Evolutionary conservation across 2,888 invertebrate genomes (phyloP).

Genomic region (Andrena dorsata): DNA sequence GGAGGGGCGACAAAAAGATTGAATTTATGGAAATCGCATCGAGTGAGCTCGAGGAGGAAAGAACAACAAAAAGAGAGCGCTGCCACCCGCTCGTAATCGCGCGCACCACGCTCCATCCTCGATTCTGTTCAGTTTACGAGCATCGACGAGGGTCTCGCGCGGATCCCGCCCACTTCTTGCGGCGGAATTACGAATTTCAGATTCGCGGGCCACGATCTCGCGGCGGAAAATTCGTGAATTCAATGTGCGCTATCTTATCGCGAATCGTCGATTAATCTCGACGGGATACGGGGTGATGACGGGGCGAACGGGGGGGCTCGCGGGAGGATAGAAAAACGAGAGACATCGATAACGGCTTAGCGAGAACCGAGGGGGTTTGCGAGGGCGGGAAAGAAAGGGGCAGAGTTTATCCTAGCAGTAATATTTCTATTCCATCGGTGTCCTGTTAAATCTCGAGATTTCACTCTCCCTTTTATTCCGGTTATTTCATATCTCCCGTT

Average conservation of each 20-base stretch:
- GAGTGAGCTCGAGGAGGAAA: slow-evolving; percentile 26
- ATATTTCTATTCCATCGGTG: slow-evolving; percentile 76
- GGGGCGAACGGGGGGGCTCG: slow-evolving; percentile 16
- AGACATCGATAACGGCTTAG: slow-evolving; percentile 52
- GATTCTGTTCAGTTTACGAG: slow-evolving; percentile 55
- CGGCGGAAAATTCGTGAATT: slow-evolving; percentile 26
- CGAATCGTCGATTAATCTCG: slow-evolving; percentile 56
- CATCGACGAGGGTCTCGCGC: slow-evolving; percentile 9
- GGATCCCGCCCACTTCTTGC: neutral
- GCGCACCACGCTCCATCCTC: slow-evolving; percentile 38
- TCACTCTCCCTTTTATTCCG: slow-evolving; percentile 79
- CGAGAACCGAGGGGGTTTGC: neutral
- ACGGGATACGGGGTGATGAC: neutral
- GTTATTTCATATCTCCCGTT: slow-evolving; percentile 77
- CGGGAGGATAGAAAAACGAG: slow-evolving; percentile 41
- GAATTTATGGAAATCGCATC: slow-evolving; percentile 71
- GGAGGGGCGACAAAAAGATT: slow-evolving; percentile 53
- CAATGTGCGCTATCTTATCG: slow-evolving; percentile 52
- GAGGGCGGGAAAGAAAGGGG: slow-evolving; percentile 30
- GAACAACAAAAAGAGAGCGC: slow-evolving; percentile 22
- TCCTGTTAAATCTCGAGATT: slow-evolving; percentile 67
- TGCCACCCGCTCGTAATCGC: slow-evolving; percentile 54
- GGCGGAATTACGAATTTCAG: neutral
- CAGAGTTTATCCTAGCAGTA: slow-evolving; percentile 73
- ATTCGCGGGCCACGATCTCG: neutral